Conservation (phyloP, 2,797 vertebrate species). For the Peromyscus attwateri region DNA sequence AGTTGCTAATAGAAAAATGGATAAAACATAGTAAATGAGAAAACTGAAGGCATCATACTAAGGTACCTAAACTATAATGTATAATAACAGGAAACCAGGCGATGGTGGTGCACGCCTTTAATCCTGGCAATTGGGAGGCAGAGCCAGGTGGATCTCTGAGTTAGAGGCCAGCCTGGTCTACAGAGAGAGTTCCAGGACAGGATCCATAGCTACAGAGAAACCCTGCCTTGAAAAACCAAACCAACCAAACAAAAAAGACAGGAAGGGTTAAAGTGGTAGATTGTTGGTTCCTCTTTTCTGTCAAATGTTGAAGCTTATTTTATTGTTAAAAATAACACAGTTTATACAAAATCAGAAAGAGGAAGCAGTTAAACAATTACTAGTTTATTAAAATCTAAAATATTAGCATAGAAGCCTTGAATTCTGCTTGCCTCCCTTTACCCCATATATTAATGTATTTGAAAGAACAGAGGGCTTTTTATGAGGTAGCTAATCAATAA, state of each 20-base stretch:
- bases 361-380: slow-evolving; percentile 24
- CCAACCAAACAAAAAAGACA: neutral
- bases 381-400: neutral
- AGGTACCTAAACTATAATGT: neutral
- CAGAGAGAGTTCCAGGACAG: too few species aligned
- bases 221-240: too few species aligned
- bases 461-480: slow-evolving; percentile 30
- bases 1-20: slow-evolving; percentile 43
- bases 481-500: neutral
- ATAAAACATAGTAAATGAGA: slow-evolving; percentile 32
- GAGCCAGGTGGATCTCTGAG: too few species aligned
- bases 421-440: neutral
- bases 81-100: neutral
- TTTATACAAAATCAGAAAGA: slow-evolving; percentile 41
- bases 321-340: slow-evolving; percentile 36
- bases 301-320: slow-evolving; percentile 34
- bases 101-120: too few species aligned
- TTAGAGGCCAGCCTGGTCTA: too few species aligned
- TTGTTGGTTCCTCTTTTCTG: slow-evolving; percentile 4
- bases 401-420: neutral
- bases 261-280: neutral
- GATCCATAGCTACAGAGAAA: too few species aligned
- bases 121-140: too few species aligned
- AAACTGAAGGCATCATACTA: slow-evolving; percentile 18
- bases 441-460: neutral